A percentile compares a stretch with the other conserved stretches of the same genome.
Evolutionary conservation across 2,888 invertebrate genomes (phyloP).

Genomic region (Dryococelus australis): DNA sequence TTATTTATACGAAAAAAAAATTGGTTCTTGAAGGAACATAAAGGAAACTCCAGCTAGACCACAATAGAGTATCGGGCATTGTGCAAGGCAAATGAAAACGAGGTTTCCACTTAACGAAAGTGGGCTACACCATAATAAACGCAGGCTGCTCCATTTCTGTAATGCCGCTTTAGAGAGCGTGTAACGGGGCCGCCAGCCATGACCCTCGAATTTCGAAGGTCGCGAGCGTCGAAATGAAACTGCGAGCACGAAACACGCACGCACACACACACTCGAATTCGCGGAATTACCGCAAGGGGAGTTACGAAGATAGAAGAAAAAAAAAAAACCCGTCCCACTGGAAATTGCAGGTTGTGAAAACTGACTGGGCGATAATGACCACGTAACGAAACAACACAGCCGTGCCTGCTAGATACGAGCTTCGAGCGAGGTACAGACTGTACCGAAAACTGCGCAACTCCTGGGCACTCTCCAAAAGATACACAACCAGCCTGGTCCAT

Average conservation of each 20-base stretch:
- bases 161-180: neutral
- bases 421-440: too few species aligned
- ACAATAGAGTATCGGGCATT: too few species aligned
- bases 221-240: neutral
- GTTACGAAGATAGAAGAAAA: neutral
- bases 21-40: too few species aligned
- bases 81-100: neutral
- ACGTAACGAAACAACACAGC: neutral
- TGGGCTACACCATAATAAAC: neutral
- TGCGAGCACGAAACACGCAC: neutral
- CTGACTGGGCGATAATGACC: neutral
- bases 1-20: too few species aligned
- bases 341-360: neutral
- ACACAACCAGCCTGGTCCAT: too few species aligned
- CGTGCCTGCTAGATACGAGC: neutral
- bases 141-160: neutral
- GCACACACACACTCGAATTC: neutral
- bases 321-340: neutral
- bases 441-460: too few species aligned
- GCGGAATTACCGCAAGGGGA: neutral
- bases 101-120: slow-evolving; percentile 16
- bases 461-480: too few species aligned
- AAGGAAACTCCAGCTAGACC: too few species aligned
- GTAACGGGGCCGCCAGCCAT: neutral
- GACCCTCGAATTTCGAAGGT: slow-evolving; percentile 16